A percentile compares a stretch with the other conserved stretches of the same genome.
Evolutionary conservation across 2,888 invertebrate species (phyloP).

Genomic region (Lycia hirtaria): DNA sequence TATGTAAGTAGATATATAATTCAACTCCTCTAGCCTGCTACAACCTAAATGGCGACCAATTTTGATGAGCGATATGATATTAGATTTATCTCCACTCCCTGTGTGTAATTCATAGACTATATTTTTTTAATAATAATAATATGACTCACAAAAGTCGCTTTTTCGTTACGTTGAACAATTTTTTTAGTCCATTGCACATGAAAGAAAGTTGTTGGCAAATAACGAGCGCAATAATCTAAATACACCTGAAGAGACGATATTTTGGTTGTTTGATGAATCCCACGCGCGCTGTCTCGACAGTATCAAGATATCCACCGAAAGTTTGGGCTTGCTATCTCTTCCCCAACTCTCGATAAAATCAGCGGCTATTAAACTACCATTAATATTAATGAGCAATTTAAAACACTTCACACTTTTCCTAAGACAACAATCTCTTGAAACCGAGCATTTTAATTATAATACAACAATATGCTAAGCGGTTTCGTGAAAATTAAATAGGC

Average conservation of each 20-base stretch:
- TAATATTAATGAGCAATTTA: conserved; percentile 41
- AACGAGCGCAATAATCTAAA: too few relatives aligned
- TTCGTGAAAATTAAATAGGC: conserved; percentile 42
- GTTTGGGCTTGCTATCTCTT: conserved; percentile 11
- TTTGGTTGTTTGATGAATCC: neutral
- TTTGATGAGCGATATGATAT: too few relatives aligned
- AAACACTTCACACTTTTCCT: conserved; percentile 44
- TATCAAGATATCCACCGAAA: conserved; percentile 1
- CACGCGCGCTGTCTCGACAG: neutral
- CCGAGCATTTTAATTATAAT: conserved; percentile 50
- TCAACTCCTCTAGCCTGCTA: too few relatives aligned
- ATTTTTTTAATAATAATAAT: too few relatives aligned
- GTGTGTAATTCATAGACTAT: too few relatives aligned
- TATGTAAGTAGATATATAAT: too few relatives aligned
- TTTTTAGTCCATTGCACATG: too few relatives aligned
- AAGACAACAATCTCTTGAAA: conserved; percentile 43
- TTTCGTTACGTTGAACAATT: too few relatives aligned
- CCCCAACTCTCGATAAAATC: conserved; percentile 30
- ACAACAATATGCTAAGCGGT: conserved; percentile 35
- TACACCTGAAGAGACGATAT: neutral
- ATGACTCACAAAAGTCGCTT: too few relatives aligned
- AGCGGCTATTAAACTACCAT: conserved; percentile 31
- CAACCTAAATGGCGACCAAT: too few relatives aligned
- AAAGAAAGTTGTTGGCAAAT: too few relatives aligned
- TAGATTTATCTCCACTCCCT: too few relatives aligned